Percentiles rank a stretch among this genome's conserved stretches.
Evolutionary conservation across 64 coral and sea anemone species (phyloP).

Genomic region (Porites lutea): DNA sequence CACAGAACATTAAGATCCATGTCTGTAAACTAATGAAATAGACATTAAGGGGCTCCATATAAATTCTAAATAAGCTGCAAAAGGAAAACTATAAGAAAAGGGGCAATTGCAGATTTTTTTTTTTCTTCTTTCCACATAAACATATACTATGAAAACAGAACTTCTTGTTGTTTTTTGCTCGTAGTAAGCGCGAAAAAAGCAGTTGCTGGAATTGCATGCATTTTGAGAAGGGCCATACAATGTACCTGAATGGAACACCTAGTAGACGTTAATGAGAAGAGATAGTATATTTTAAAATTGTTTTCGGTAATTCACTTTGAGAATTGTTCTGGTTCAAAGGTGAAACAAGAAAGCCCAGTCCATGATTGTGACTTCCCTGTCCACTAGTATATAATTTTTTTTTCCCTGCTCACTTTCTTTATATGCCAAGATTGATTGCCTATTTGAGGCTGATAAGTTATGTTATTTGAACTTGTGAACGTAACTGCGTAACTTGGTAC

Average conservation of each 20-base stretch:
- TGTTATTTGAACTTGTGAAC: slow-evolving; percentile 2
- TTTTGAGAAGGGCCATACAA: slow-evolving; percentile 9
- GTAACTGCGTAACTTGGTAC: slow-evolving; percentile 1
- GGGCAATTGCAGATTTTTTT: neutral
- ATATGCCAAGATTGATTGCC: neutral
- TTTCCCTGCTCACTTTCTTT: slow-evolving; percentile 1
- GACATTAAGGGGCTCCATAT: neutral
- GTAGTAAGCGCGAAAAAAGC: neutral
- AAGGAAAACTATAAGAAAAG: neutral
- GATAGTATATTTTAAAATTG: slow-evolving; percentile 8
- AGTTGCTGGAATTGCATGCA: neutral
- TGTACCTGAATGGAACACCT: slow-evolving; percentile 1
- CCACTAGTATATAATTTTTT: neutral
- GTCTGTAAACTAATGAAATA: neutral
- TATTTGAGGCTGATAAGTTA: neutral
- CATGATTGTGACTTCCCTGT: neutral
- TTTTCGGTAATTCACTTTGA: neutral
- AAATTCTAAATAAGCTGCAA: slow-evolving; percentile 1
- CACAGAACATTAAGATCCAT: neutral
- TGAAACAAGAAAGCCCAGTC: slow-evolving; percentile 14
- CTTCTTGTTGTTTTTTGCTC: neutral
- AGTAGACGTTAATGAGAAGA: slow-evolving; percentile 19
- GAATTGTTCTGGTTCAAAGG: slow-evolving; percentile 13
- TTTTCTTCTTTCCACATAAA: neutral
- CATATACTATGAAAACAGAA: neutral